A percentile compares a stretch with the other conserved stretches of the same genome.
These are phyloP conservation scores for Sardina pilchardus DNA, from an alignment of 2,113 vertebrate species.

Conservation along the genomic window DNA sequence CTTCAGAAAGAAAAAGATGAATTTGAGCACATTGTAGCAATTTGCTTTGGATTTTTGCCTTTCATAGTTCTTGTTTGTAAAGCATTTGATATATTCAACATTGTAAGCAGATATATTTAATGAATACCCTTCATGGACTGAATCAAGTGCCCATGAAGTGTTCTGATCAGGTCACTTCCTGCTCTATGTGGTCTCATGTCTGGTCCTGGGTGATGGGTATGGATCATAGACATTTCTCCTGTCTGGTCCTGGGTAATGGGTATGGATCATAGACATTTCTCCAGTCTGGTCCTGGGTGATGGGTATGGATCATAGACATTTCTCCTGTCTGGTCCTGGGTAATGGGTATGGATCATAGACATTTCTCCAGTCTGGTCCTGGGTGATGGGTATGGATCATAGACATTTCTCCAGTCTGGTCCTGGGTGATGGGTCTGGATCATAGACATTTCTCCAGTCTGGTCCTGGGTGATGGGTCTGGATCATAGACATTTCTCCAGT, in stretches of 20 bases:
- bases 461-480: too few species aligned
- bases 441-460: neutral
- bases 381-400: too few species aligned
- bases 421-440: too few species aligned
- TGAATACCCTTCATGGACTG: neutral
- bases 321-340: too few species aligned
- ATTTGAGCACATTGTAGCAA: neutral
- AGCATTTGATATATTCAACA: neutral
- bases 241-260: too few species aligned
- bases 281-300: neutral
- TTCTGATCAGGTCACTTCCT: neutral
- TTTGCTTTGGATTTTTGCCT: neutral
- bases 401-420: too few species aligned
- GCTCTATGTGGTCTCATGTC: neutral
- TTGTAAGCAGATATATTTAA: neutral
- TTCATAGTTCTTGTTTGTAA: neutral
- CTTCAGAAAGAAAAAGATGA: neutral
- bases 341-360: too few species aligned
- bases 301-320: too few species aligned
- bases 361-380: neutral
- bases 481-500: too few species aligned
- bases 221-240: too few species aligned
- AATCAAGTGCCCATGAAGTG: neutral
- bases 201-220: too few species aligned
- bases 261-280: too few species aligned